Evolutionary conservation across 1,140 invertebrate genomes (phyloP).

Genomic region (Gonatopus flavifemur): DNA sequence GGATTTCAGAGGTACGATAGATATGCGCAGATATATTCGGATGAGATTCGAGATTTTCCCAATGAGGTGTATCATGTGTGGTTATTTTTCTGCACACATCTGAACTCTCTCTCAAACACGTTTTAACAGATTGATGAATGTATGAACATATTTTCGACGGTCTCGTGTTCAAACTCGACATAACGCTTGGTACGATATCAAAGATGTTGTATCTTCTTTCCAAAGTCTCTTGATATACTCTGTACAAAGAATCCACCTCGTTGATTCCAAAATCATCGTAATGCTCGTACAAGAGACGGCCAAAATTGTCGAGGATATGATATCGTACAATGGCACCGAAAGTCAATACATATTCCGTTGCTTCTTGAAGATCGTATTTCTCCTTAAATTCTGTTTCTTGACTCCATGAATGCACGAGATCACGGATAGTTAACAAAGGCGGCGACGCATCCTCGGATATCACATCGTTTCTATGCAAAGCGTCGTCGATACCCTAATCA

Average conservation of each 20-base stretch:
- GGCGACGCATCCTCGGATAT: background rate
- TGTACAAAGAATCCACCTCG: conserved; percentile 29
- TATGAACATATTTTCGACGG: conserved; percentile 24
- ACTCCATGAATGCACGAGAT: conserved; percentile 23
- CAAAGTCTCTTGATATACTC: conserved; percentile 28
- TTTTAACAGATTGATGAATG: conserved; percentile 12
- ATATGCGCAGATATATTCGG: conserved; percentile 6
- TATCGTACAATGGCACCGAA: conserved; percentile 25
- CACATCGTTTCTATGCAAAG: conserved; percentile 9
- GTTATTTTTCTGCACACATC: conserved; percentile 18
- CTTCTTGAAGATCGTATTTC: conserved; percentile 21
- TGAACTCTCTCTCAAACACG: conserved; percentile 21
- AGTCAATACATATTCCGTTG: conserved; percentile 25
- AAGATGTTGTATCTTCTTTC: conserved; percentile 36
- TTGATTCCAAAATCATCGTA: conserved; percentile 33
- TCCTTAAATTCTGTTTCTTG: conserved; percentile 5
- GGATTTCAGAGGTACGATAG: conserved; percentile 8
- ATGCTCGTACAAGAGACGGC: conserved; percentile 29
- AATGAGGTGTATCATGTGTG: conserved; percentile 11
- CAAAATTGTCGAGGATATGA: conserved; percentile 29
- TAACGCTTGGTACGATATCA: conserved; percentile 20
- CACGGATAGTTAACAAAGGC: conserved; percentile 13
- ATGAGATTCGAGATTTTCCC: background rate
- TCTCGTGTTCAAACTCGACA: conserved; percentile 12
- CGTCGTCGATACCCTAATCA: conserved; percentile 25